Conservation (phyloP, 2,113 vertebrate species). For the Neoarius graeffei region DNA sequence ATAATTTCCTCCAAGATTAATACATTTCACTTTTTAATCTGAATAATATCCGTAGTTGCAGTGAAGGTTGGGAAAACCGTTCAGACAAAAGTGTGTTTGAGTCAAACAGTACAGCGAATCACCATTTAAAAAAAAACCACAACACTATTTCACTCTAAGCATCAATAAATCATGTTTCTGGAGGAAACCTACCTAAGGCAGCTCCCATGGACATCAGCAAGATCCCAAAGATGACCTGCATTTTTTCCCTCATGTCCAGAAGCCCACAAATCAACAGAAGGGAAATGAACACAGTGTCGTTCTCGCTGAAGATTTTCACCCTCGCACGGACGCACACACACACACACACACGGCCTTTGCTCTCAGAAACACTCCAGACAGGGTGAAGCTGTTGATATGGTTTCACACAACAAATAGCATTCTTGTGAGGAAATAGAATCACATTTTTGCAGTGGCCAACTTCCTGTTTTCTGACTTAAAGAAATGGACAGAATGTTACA, state of each 20-base stretch:
- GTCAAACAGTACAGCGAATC: background rate
- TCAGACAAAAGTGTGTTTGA: background rate
- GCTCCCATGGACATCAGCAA: background rate
- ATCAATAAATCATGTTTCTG: background rate
- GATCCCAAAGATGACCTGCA: slow-evolving; percentile 5
- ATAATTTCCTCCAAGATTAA: too few species aligned
- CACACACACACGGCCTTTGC: background rate
- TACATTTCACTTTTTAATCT: background rate
- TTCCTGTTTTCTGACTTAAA: slow-evolving; percentile 6
- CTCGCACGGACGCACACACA: background rate
- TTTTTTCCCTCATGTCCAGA: background rate
- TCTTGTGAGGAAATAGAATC: background rate
- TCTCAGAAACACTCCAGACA: background rate
- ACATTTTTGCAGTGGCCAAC: background rate
- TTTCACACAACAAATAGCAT: background rate
- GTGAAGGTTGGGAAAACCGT: background rate
- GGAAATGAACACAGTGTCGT: background rate
- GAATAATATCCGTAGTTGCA: background rate
- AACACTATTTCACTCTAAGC: background rate
- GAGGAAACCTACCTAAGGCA: background rate
- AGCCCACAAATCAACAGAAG: background rate
- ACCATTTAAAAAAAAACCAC: too few species aligned
- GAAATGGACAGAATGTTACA: slow-evolving; percentile 15
- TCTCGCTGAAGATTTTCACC: background rate
- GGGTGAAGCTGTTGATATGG: background rate